A percentile compares a stretch with the other conserved stretches of the same genome.
These are phyloP conservation scores for Ectemnius lituratus DNA, from an alignment of 2,888 invertebrate genomes.

Conservation along the genomic window DNA sequence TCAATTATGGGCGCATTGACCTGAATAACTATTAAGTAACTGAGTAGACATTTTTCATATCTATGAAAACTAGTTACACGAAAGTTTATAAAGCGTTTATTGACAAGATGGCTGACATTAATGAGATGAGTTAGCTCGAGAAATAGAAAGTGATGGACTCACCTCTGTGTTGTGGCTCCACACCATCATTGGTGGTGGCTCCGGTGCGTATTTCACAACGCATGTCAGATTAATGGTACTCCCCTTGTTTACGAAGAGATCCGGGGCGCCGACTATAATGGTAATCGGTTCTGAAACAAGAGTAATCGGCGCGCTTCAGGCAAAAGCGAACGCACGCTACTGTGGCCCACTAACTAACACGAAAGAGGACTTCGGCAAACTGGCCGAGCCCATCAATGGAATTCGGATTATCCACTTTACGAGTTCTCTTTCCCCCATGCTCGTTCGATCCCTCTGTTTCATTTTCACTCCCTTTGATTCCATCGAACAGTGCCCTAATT, in stretches of 20 bases:
- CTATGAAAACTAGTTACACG: not conserved
- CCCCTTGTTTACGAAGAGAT: conserved; percentile 91
- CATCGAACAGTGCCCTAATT: no score
- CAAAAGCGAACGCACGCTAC: not conserved
- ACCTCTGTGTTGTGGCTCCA: conserved; percentile 89
- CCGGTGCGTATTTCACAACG: conserved; percentile 89
- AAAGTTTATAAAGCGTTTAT: not conserved
- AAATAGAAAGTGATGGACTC: conserved; percentile 53
- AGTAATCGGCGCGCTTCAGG: conserved; percentile 8
- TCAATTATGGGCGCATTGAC: no score
- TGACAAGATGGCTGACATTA: not conserved
- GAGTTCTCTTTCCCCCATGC: not conserved
- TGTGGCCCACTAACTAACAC: not conserved
- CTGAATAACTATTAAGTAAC: no score
- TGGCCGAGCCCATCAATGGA: not conserved
- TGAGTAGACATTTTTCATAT: not conserved
- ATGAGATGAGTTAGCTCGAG: not conserved
- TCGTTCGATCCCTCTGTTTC: not conserved
- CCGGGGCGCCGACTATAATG: conserved; percentile 89
- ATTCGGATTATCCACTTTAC: not conserved
- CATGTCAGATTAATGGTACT: conserved; percentile 94
- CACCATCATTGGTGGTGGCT: conserved; percentile 89
- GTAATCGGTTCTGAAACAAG: conserved; percentile 87
- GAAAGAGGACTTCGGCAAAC: not conserved
- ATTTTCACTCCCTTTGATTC: not conserved